Conservation (phyloP, 2,113 vertebrate genomes). For the Pluvialis apricaria region DNA sequence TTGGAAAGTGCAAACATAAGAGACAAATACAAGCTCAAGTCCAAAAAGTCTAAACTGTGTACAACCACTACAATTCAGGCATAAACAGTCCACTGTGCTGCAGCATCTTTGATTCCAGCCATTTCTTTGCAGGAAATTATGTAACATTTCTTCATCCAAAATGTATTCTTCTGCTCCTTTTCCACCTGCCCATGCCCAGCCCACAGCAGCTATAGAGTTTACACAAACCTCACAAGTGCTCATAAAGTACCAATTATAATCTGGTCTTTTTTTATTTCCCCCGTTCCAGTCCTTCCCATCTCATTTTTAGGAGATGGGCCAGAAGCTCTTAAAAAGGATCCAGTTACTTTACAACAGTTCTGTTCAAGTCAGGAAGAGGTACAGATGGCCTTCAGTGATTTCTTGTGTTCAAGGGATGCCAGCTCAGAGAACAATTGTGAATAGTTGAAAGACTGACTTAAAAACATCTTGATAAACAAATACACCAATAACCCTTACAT, state of each 20-base stretch:
- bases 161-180: not conserved
- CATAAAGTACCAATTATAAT: not conserved
- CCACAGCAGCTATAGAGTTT: not conserved
- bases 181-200: not conserved
- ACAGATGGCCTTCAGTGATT: constrained; percentile 15
- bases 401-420: not conserved
- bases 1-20: not conserved
- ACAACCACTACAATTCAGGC: not conserved
- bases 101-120: not conserved
- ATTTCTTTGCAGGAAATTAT: not conserved
- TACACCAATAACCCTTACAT: not conserved
- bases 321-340: constrained; percentile 18
- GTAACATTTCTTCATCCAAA: not conserved
- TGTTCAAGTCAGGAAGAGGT: not conserved
- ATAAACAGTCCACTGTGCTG: not conserved
- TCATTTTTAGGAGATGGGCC: not conserved
- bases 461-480: constrained; percentile 44
- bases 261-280: not conserved
- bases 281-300: not conserved
- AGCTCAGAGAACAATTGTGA: constrained; percentile 34
- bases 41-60: not conserved
- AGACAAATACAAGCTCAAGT: not conserved
- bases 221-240: not conserved
- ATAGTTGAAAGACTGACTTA: not conserved
- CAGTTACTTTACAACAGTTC: not conserved